These are phyloP conservation scores for Tetraodon nigroviridis DNA, from an alignment of 2,113 vertebrate genomes.

Conservation along the genomic window DNA sequence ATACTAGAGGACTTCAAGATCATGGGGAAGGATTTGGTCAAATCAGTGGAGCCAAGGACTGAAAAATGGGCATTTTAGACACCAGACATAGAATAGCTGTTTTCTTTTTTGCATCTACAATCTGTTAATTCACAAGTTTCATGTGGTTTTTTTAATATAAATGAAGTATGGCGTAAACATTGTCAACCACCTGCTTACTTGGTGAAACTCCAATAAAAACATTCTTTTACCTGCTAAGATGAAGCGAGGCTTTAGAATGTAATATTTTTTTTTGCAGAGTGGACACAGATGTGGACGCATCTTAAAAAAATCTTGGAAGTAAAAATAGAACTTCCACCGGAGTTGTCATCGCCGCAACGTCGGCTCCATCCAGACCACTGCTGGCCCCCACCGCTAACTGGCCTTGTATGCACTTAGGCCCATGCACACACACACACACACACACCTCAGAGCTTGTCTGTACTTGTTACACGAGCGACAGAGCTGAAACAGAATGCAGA, in stretches of 20 bases:
- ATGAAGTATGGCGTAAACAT: no score
- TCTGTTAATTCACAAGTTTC: no score
- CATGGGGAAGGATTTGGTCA: conserved; percentile 86
- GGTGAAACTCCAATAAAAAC: conserved; percentile 40
- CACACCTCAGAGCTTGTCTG: no score
- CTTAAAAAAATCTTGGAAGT: no score
- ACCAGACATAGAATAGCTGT: neutral
- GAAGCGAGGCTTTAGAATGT: neutral
- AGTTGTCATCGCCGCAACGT: no score
- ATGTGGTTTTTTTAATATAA: no score
- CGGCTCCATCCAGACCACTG: no score
- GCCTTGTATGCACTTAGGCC: no score
- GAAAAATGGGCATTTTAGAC: conserved; percentile 88
- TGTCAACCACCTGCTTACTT: conserved; percentile 6
- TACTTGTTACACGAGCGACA: no score
- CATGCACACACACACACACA: no score
- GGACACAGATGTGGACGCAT: neutral
- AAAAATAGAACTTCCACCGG: no score
- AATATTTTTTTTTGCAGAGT: neutral
- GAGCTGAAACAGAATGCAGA: neutral
- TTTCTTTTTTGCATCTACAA: neutral
- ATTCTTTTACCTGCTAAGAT: neutral
- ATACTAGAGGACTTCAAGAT: conserved; percentile 87
- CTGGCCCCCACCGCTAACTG: no score
- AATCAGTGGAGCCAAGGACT: conserved; percentile 78